Evolutionary conservation across 2,797 vertebrate species (phyloP).

Genomic region (Enteromius afrohamiltoni): DNA sequence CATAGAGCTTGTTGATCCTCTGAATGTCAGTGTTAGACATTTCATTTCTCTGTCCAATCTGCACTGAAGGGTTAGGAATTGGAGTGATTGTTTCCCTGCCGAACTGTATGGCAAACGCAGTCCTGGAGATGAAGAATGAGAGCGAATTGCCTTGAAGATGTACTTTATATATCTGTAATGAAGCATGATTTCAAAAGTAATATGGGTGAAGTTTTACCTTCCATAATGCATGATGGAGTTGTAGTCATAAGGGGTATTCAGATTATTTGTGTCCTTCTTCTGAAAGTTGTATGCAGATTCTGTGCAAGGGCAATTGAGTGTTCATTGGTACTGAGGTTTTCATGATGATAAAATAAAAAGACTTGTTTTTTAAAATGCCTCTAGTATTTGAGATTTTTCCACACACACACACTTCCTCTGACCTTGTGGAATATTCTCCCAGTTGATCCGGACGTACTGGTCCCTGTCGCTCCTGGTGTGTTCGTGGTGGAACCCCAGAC

Average conservation of each 20-base stretch:
- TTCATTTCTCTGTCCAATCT: conserved; percentile 40
- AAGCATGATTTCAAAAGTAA: conserved; percentile 54
- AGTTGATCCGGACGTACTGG: conserved; percentile 70
- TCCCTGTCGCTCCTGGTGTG: conserved; percentile 76
- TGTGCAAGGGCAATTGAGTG: conserved; percentile 3
- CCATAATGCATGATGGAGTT: conserved; percentile 78
- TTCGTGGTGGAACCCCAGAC: conserved; percentile 66
- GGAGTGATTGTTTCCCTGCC: conserved; percentile 34
- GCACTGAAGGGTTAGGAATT: conserved; percentile 33
- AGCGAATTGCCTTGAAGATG: conserved; percentile 18
- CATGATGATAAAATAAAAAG: conserved; percentile 38
- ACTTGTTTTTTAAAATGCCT: neutral
- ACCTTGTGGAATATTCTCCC: conserved; percentile 64
- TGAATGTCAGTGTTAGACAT: conserved; percentile 44
- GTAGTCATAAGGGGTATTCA: conserved; percentile 73
- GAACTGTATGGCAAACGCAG: conserved; percentile 13
- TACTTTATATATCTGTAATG: conserved; percentile 37
- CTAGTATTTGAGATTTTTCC: conserved; percentile 1
- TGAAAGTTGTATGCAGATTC: conserved; percentile 65
- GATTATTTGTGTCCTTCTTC: conserved; percentile 71
- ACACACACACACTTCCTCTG: neutral
- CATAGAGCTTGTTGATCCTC: conserved; percentile 52
- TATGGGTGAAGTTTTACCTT: conserved; percentile 62
- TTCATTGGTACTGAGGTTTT: conserved; percentile 15
- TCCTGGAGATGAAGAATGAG: conserved; percentile 29